Evolutionary conservation across 1,140 invertebrate genomes (phyloP), one percentile per base, ranked within the genome.

Genomic region (Drosophila pandora): DNA sequence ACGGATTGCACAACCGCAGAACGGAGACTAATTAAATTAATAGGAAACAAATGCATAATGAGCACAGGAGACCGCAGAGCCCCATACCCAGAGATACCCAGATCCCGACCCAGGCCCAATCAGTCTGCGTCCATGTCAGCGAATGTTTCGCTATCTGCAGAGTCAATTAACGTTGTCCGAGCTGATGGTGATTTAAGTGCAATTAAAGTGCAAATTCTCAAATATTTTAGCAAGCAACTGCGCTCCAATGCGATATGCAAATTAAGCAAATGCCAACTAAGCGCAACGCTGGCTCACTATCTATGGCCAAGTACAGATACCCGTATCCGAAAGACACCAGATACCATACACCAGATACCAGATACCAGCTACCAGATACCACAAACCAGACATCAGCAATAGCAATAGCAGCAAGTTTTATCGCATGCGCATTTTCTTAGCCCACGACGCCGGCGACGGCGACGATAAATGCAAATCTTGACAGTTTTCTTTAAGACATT

Each of bases 381-480:
- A 70, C 43, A 70, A 57, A 45, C 67, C 67, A 70, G 64, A 69
- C 67, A 25, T 43, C 68, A 41, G 68, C 69, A 71, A 52, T 43
- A 60, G 32, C 32, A 25, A 63, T 13, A 48, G 55, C 62, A 71
- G 53, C 65, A 34, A 75, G 54, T 85, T 83, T 85, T 85, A 87
- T 88, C 68, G 81, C 83, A 85, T 78, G 53, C 76, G 81, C 81
- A 87, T 74, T 84, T 80, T 68, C 63, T 79, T 79, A 77, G 80
- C 71, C 82, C 76, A 79, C 80, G 80, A 80, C 71, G 48, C 45
- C 56, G 41, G 53, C 57, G 61, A 56, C 79, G 69, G 53, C 57
- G 61, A 56, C 79, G 69, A 83, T 82, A 82, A 88, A 88, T 89
- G 83, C 83, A 88, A 88, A 89, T 88, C 83, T 89, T 89, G 79